These are phyloP conservation scores for Diplolepis rosae DNA, from an alignment of 2,888 invertebrate species.

Conservation along the genomic window DNA sequence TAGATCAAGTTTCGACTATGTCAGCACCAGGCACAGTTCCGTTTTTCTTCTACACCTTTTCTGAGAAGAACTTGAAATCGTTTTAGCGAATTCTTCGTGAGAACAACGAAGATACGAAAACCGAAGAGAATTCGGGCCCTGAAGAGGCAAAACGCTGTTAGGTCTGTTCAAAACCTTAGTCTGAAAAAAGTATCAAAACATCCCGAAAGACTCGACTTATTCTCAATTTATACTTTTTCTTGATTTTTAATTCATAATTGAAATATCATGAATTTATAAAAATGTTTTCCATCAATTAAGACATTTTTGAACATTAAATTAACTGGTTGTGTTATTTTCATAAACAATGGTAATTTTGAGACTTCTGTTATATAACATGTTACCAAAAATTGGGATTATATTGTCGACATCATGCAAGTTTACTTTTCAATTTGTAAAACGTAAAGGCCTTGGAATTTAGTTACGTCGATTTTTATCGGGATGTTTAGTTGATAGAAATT, in stretches of 20 bases:
- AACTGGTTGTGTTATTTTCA: not conserved
- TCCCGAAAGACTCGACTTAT: slow-evolving; percentile 39
- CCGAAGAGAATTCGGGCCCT: slow-evolving; percentile 62
- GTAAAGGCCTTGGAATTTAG: not conserved
- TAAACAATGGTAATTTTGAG: not conserved
- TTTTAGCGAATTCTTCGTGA: slow-evolving; percentile 63
- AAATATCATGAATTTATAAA: too few relatives aligned
- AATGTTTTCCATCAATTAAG: too few relatives aligned
- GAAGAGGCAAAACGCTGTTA: slow-evolving; percentile 69
- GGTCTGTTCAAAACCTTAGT: slow-evolving; percentile 59
- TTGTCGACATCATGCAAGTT: not conserved
- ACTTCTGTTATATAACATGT: not conserved
- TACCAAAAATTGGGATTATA: not conserved
- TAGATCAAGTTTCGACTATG: slow-evolving; percentile 15
- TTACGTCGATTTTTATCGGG: slow-evolving; percentile 24
- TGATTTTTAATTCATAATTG: too few relatives aligned
- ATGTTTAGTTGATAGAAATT: slow-evolving; percentile 7
- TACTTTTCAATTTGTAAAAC: not conserved
- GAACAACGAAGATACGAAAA: slow-evolving; percentile 50
- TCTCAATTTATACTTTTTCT: not conserved
- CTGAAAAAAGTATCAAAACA: slow-evolving; percentile 39
- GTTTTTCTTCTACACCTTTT: slow-evolving; percentile 15
- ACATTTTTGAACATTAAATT: too few relatives aligned
- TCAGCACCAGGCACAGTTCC: slow-evolving; percentile 15
- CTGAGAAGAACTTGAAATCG: slow-evolving; percentile 41